These are phyloP conservation scores for Ennomos erosarius DNA, from an alignment of 2,888 invertebrate genomes.

Conservation along the genomic window DNA sequence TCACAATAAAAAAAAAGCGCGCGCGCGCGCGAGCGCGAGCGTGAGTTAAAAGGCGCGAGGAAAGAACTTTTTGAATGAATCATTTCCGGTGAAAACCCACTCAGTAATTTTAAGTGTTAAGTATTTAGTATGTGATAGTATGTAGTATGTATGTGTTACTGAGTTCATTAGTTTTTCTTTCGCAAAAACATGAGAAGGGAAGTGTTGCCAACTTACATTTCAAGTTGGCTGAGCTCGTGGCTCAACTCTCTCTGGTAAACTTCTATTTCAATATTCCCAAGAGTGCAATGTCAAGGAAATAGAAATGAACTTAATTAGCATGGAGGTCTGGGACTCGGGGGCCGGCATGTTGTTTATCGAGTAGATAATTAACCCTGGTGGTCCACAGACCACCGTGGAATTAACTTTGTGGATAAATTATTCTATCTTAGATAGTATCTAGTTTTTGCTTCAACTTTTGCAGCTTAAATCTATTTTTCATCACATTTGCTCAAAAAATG, in stretches of 20 bases:
- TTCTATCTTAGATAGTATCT: constrained; percentile 15
- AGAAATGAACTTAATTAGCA: constrained; percentile 61
- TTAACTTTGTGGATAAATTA: constrained; percentile 39
- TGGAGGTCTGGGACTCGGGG: constrained; percentile 46
- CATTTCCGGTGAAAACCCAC: constrained; percentile 16
- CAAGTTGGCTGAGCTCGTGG: constrained; percentile 5
- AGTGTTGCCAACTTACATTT: background rate
- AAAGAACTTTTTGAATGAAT: constrained; percentile 23
- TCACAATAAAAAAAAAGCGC: no score
- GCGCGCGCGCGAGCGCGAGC: no score
- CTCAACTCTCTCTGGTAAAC: constrained; percentile 14
- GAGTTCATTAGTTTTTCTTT: constrained; percentile 17
- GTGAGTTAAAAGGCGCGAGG: no score
- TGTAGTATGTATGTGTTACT: constrained; percentile 13
- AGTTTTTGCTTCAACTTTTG: background rate
- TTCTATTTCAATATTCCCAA: constrained; percentile 21
- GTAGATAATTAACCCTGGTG: constrained; percentile 61
- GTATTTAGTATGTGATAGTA: constrained; percentile 14
- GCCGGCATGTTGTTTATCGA: constrained; percentile 59
- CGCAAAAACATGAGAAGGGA: constrained; percentile 2
- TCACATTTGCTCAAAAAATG: no score
- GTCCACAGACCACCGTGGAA: constrained; percentile 36
- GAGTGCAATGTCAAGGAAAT: constrained; percentile 29
- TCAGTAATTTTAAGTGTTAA: background rate
- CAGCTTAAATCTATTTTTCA: no score